Percentiles rank a stretch among this genome's conserved stretches.
Conservation (phyloP, 2,888 invertebrate species). For the Drosophila lutescens region DNA sequence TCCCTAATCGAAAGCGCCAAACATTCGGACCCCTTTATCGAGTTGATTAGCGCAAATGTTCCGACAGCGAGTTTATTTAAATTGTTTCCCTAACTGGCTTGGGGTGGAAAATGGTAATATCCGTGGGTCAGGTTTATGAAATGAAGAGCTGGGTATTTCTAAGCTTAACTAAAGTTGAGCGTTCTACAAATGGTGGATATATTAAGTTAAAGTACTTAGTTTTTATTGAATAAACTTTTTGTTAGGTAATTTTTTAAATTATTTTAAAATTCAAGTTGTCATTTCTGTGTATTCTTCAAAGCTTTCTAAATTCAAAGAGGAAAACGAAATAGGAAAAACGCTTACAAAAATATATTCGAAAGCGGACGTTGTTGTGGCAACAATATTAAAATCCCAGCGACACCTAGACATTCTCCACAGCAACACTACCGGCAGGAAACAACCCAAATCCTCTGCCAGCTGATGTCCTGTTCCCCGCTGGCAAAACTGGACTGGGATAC, state of each 20-base stretch:
- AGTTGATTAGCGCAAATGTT: slow-evolving; percentile 68
- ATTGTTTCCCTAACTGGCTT: slow-evolving; percentile 25
- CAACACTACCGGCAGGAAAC: slow-evolving; percentile 39
- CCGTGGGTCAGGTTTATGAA: background rate
- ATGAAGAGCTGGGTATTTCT: background rate
- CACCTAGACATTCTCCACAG: slow-evolving; percentile 25
- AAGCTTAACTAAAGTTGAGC: background rate
- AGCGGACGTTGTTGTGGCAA: slow-evolving; percentile 41
- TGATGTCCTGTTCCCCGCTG: slow-evolving; percentile 18
- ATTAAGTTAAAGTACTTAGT: background rate
- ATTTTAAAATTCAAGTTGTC: too few relatives aligned
- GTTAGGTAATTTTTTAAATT: too few relatives aligned
- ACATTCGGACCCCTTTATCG: slow-evolving; percentile 49
- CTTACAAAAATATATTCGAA: slow-evolving; percentile 28
- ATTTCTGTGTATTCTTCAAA: too few relatives aligned
- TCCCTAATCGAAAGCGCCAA: slow-evolving; percentile 52
- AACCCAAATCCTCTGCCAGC: slow-evolving; percentile 37
- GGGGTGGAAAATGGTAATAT: background rate
- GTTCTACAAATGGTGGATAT: background rate
- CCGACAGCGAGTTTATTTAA: slow-evolving; percentile 42
- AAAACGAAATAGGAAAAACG: slow-evolving; percentile 19
- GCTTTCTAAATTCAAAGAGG: background rate
- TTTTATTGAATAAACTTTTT: background rate
- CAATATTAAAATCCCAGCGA: slow-evolving; percentile 44
- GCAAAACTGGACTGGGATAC: slow-evolving; percentile 6